Percentiles rank a stretch among this genome's conserved stretches.
These are phyloP conservation scores for Sinocyclocheilus maitianheensis DNA, from an alignment of 2,113 vertebrate genomes.

Conservation along the genomic window DNA sequence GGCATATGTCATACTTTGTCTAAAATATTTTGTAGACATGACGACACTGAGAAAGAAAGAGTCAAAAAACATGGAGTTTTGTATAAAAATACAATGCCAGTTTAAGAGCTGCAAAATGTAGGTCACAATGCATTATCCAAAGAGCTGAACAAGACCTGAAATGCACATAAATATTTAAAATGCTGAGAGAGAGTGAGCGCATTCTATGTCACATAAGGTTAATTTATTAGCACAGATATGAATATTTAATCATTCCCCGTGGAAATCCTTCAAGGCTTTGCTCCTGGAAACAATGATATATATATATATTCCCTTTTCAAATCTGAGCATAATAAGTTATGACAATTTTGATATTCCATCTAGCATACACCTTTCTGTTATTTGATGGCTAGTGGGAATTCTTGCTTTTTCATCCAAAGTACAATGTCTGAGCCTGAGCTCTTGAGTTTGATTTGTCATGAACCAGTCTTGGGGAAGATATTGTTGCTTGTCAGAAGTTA, in stretches of 20 bases:
- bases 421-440: constrained; percentile 4
- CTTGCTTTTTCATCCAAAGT: background rate
- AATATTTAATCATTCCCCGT: constrained; percentile 3
- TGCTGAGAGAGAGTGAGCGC: background rate
- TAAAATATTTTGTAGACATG: background rate
- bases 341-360: constrained; percentile 14
- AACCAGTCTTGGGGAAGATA: background rate
- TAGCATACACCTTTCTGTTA: background rate
- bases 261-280: constrained; percentile 34
- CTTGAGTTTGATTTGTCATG: background rate
- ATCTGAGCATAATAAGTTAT: constrained; percentile 13
- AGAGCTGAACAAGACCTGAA: constrained; percentile 28
- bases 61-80: background rate
- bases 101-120: constrained; percentile 12
- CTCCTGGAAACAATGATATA: background rate
- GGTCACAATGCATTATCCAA: constrained; percentile 21
- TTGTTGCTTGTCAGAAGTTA: background rate
- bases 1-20: background rate
- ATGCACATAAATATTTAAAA: constrained; percentile 38
- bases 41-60: background rate
- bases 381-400: constrained; percentile 14
- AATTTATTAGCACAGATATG: constrained; percentile 27
- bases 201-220: constrained; percentile 11
- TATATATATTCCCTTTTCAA: constrained; percentile 17
- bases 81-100: background rate